These are phyloP conservation scores for Andrena minutula DNA, from an alignment of 2,888 invertebrate genomes.

Conservation along the genomic window DNA sequence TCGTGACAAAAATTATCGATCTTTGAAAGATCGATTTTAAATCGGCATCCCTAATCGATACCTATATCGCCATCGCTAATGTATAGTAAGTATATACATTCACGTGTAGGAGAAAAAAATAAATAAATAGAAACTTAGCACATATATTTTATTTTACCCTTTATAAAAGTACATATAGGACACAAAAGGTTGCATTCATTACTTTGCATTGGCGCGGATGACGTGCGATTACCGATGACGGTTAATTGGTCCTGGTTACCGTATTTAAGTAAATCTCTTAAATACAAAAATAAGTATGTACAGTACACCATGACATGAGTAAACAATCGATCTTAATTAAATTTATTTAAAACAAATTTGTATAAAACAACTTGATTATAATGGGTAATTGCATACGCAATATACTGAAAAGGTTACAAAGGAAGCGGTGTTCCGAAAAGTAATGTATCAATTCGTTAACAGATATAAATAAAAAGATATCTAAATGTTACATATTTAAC, in stretches of 20 bases:
- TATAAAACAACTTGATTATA: constrained; percentile 19
- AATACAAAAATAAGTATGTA: constrained; percentile 40
- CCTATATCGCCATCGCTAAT: too few relatives aligned
- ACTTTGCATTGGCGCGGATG: too few relatives aligned
- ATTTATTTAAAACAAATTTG: not conserved
- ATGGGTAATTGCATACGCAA: constrained; percentile 78
- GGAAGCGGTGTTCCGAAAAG: constrained; percentile 71
- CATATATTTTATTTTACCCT: too few relatives aligned
- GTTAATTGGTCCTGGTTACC: constrained; percentile 12
- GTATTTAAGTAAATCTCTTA: constrained; percentile 28
- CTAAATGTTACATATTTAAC: not conserved
- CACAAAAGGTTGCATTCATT: too few relatives aligned
- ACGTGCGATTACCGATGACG: constrained; percentile 19
- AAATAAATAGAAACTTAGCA: too few relatives aligned
- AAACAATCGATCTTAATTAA: not conserved
- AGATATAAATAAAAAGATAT: not conserved
- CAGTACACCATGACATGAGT: constrained; percentile 27
- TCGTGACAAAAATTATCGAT: too few relatives aligned
- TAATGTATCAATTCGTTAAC: constrained; percentile 50
- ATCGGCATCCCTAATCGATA: too few relatives aligned
- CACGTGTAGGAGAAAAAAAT: too few relatives aligned
- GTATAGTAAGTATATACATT: too few relatives aligned
- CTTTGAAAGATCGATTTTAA: too few relatives aligned
- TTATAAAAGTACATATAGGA: too few relatives aligned
- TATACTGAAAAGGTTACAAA: constrained; percentile 71